Evolutionary conservation across 2,888 invertebrate genomes (phyloP).

Genomic region (Diarsia dahlii): DNA sequence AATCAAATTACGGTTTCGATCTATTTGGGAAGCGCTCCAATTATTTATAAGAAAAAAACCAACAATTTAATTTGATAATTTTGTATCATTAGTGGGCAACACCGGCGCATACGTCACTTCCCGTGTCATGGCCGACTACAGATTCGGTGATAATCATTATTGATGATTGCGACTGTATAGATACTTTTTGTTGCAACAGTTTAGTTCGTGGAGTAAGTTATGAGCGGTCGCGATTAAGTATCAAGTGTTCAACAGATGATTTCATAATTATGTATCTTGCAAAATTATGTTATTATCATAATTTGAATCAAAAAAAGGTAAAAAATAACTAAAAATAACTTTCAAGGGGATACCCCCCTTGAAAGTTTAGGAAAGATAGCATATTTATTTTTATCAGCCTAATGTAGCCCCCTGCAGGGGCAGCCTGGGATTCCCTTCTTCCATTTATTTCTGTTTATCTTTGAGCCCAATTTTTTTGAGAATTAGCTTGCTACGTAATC

Average conservation of each 20-base stretch:
- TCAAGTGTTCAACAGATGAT: not conserved
- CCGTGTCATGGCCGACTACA: slow-evolving; percentile 77
- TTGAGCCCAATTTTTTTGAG: no score
- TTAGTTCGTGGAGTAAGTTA: slow-evolving; percentile 65
- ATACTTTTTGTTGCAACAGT: slow-evolving; percentile 81
- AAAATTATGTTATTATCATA: not conserved
- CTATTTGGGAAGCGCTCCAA: slow-evolving; percentile 54
- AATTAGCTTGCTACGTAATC: no score
- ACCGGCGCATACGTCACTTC: slow-evolving; percentile 76
- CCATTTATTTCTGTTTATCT: no score
- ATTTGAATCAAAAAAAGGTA: not conserved
- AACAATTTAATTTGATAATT: slow-evolving; percentile 61
- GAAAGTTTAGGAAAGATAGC: no score
- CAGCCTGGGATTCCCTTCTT: no score
- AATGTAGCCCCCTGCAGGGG: no score
- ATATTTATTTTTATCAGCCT: no score
- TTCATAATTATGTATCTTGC: not conserved
- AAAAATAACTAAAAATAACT: no score
- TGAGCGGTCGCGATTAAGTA: slow-evolving; percentile 41
- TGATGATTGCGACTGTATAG: slow-evolving; percentile 87
- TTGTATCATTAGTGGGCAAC: slow-evolving; percentile 68
- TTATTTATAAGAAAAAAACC: slow-evolving; percentile 50
- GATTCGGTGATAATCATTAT: slow-evolving; percentile 89
- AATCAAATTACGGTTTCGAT: slow-evolving; percentile 44
- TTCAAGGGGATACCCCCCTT: no score